Evolutionary conservation across 2,113 vertebrate species (phyloP), one percentile per base, ranked within the genome.

Genomic region (Gallinago paraguaiae): DNA sequence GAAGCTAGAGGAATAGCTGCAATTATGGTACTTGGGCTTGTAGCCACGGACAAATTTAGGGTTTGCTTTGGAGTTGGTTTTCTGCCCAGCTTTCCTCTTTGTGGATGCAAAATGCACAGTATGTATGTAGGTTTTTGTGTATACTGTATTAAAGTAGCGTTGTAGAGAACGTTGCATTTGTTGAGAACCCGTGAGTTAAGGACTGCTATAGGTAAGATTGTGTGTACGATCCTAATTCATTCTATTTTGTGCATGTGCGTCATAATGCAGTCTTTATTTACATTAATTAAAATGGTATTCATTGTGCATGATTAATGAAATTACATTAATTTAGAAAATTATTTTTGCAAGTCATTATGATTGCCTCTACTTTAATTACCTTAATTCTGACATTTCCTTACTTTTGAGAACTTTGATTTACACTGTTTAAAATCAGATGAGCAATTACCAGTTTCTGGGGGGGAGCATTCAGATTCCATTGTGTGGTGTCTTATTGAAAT

Each of bases 311-410:
- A 61, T 82, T 88, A 81, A 90, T 95, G 86, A 86, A 86, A 84
- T 92, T 91, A 45, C 74, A 53, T 95, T 95, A 41, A 76, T 82
- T 93, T 86, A 86, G 83, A 76, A 91, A 95, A 91, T 91, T 71
- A 78, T 86, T 94, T 93, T 91, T 91, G 25, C 70, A 57, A 89
- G 81, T 94, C 51, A 25, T 92, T 89, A 79, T 4, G 48, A 92
- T 91, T 1, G 2, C 45, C 24, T 89, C 24, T 51, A 8, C 56
- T 85, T 79, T 74, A 81, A 89, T 95, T 95, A 64, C 61, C 11
- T 77, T 86, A 81, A 67, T 81, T 22, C 43, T 85, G 35, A 13
- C 6, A 16, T 71, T 89, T 91, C 61, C 65, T 76, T 91, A 63
- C 39, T 79, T 93, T 75, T 53, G 68, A 74, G 67, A 25, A 18